Evolutionary conservation across 1,140 invertebrate genomes (phyloP).

Genomic region (Potamilus streckersoni): DNA sequence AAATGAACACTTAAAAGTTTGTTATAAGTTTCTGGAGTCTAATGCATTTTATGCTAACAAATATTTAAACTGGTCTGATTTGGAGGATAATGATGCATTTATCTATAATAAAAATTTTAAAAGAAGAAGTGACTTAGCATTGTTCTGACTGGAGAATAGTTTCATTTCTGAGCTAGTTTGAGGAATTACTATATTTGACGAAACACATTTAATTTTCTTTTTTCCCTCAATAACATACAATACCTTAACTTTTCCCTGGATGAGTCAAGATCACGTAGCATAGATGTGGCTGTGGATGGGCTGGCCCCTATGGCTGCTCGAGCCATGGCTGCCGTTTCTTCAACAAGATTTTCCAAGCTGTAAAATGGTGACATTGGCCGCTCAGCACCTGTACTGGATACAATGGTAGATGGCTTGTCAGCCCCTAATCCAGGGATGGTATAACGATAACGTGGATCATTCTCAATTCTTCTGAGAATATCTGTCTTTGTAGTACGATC

Average conservation of each 20-base stretch:
- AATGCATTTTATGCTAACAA: too few species aligned
- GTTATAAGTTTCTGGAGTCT: too few species aligned
- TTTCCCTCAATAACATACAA: neutral
- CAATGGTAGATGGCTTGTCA: neutral
- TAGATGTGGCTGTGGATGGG: slow-evolving; percentile 34
- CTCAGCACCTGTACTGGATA: slow-evolving; percentile 7
- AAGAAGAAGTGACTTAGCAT: too few species aligned
- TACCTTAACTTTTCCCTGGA: slow-evolving; percentile 14
- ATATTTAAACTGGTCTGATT: too few species aligned
- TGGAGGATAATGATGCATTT: too few species aligned
- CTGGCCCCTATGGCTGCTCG: slow-evolving; percentile 44
- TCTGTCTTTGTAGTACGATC: slow-evolving; percentile 17
- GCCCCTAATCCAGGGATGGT: slow-evolving; percentile 10
- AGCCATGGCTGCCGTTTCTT: slow-evolving; percentile 50
- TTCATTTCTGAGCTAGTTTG: too few species aligned
- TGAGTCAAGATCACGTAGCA: slow-evolving; percentile 26
- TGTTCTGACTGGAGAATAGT: too few species aligned
- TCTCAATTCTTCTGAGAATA: slow-evolving; percentile 22
- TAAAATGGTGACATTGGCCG: slow-evolving; percentile 19
- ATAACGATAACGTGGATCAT: slow-evolving; percentile 24
- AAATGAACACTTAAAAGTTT: too few species aligned
- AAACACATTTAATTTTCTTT: neutral
- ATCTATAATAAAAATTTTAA: too few species aligned
- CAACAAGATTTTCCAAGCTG: slow-evolving; percentile 41
- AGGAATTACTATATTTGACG: neutral